Conservation (phyloP, 2,797 vertebrate species). For the Typhlichthys eigenmanni region DNA sequence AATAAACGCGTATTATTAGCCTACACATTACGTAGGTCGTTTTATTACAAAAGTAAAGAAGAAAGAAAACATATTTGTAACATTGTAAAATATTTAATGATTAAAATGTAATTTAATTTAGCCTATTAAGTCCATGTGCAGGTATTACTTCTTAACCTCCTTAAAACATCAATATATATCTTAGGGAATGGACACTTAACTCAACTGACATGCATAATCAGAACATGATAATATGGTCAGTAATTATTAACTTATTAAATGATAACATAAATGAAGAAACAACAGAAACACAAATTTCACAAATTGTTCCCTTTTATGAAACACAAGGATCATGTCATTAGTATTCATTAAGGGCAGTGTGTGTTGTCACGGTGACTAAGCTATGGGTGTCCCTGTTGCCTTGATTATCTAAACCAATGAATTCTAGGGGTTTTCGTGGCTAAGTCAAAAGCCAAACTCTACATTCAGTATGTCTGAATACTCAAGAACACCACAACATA, state of each 20-base stretch:
- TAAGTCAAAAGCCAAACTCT: slow-evolving; percentile 46
- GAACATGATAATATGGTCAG: background rate
- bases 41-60: too few species aligned
- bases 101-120: too few species aligned
- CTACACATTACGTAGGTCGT: too few species aligned
- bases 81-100: too few species aligned
- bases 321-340: slow-evolving; percentile 14
- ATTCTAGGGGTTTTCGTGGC: slow-evolving; percentile 54
- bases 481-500: background rate
- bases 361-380: slow-evolving; percentile 52
- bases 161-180: background rate
- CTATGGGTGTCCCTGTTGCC: slow-evolving; percentile 27
- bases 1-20: too few species aligned
- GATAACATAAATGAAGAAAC: too few species aligned
- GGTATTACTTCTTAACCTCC: background rate
- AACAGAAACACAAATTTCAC: background rate
- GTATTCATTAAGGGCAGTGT: slow-evolving; percentile 9
- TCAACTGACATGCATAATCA: background rate
- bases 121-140: too few species aligned
- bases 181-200: too few species aligned
- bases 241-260: too few species aligned
- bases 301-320: slow-evolving; percentile 1
- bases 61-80: too few species aligned
- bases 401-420: slow-evolving; percentile 52
- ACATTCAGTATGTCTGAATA: background rate